phyloP scores from a whole-genome alignment of 2,888 invertebrate genomes.

The Scaptomyza reducta region DNA sequence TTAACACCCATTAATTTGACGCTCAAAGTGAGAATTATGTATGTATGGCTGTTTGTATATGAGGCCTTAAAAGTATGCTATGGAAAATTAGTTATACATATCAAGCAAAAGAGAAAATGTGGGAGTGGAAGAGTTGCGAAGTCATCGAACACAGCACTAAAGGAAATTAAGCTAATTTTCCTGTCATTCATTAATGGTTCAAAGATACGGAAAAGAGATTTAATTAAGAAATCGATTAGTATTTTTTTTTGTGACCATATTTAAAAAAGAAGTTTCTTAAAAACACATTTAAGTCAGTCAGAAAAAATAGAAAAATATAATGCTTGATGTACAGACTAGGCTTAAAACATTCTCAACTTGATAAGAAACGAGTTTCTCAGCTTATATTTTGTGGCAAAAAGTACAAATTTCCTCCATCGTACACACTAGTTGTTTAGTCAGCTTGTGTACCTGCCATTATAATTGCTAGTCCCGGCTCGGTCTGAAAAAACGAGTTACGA shows the following conservation, averaged over 20 bases:
- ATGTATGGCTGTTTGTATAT: slow-evolving; percentile 20
- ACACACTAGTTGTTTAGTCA: slow-evolving; percentile 20
- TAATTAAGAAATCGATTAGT: background rate
- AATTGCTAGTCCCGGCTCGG: slow-evolving; percentile 58
- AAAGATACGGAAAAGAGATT: background rate
- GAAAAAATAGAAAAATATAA: too few species aligned
- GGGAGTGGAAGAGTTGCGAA: background rate
- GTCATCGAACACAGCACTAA: slow-evolving; percentile 1
- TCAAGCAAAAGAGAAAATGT: slow-evolving; percentile 7
- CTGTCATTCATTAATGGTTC: background rate
- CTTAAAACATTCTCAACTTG: background rate
- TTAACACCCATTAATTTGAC: slow-evolving; percentile 75
- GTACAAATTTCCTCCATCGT: background rate
- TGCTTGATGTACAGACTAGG: background rate
- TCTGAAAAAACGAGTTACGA: slow-evolving; percentile 53
- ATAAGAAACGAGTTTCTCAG: too few species aligned
- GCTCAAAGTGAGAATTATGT: slow-evolving; percentile 65
- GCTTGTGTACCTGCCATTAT: slow-evolving; percentile 61
- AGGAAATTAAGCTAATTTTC: background rate
- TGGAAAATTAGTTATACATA: slow-evolving; percentile 65
- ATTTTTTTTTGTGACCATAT: too few species aligned
- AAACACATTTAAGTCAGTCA: too few species aligned
- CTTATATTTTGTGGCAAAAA: background rate
- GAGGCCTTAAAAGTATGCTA: slow-evolving; percentile 61
- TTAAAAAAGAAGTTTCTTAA: too few species aligned